Percentiles rank a stretch among this genome's conserved stretches.
Evolutionary conservation across 2,797 vertebrate genomes (phyloP).

Genomic region (Anisognathus igniventris): DNA sequence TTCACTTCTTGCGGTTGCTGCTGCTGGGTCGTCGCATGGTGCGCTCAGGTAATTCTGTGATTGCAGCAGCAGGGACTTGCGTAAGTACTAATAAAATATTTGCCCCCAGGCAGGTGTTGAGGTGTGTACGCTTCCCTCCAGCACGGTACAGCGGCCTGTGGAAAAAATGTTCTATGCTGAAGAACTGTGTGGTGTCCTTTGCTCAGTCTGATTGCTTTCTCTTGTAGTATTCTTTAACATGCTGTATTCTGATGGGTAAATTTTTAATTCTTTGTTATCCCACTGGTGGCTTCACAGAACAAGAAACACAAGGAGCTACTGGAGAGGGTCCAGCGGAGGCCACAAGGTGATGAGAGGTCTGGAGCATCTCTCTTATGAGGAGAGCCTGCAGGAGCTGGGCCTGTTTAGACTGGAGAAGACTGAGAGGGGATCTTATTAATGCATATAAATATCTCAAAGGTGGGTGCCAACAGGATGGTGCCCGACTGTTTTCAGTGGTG

Average conservation of each 20-base stretch:
- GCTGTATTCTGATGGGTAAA: background rate
- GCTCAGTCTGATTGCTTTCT: background rate
- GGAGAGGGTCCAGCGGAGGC: background rate
- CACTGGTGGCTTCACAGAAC: background rate
- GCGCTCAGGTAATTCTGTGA: background rate
- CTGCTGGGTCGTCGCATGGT: background rate
- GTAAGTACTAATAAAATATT: background rate
- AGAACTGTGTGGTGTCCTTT: background rate
- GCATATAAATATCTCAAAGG: background rate
- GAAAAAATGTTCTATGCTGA: background rate
- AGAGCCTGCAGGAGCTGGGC: rapidly evolving
- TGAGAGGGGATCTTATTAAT: background rate
- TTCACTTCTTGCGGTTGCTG: background rate
- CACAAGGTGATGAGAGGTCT: background rate
- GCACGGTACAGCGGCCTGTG: background rate
- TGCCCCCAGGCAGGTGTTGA: background rate
- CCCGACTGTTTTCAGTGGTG: background rate
- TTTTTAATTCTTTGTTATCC: background rate
- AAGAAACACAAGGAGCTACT: background rate
- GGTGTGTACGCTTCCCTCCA: background rate
- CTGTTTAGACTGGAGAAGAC: background rate
- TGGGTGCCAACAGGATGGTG: background rate
- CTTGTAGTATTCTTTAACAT: background rate
- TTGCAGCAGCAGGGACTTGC: background rate
- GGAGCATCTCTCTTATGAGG: background rate